phyloP scores from a whole-genome alignment of 2,797 vertebrate genomes.

The Simalia tracyae region DNA sequence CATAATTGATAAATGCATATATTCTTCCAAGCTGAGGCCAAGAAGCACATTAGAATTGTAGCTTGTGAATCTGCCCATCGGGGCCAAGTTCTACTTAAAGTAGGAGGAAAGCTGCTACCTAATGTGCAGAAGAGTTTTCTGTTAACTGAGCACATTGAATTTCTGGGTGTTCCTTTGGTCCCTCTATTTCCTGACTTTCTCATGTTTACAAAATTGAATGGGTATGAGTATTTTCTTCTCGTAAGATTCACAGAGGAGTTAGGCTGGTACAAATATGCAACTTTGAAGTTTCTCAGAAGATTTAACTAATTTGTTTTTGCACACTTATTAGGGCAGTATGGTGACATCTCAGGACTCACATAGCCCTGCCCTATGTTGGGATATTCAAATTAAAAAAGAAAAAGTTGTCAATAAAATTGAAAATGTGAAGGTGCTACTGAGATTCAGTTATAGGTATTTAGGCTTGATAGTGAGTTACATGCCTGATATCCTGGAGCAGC shows the following conservation, averaged over 20 bases:
- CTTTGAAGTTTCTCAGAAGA: not conserved
- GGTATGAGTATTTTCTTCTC: not conserved
- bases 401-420: not conserved
- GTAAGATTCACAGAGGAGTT: not conserved
- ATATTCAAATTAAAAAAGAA: not conserved
- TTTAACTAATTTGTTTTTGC: not conserved
- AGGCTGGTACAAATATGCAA: not conserved
- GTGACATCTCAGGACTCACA: not conserved
- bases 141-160: not conserved
- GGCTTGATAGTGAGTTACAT: no score
- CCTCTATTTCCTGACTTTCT: not conserved
- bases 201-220: not conserved
- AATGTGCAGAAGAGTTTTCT: not conserved
- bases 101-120: not conserved
- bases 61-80: not conserved
- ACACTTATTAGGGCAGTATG: not conserved
- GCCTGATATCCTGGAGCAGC: no score
- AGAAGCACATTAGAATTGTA: not conserved
- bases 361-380: not conserved
- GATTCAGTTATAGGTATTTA: not conserved
- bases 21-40: not conserved
- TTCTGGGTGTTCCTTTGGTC: not conserved
- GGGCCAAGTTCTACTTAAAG: not conserved
- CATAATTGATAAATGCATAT: not conserved
- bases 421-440: not conserved